phyloP scores from a whole-genome alignment of 2,888 invertebrate species.

The Thalpophila matura region DNA sequence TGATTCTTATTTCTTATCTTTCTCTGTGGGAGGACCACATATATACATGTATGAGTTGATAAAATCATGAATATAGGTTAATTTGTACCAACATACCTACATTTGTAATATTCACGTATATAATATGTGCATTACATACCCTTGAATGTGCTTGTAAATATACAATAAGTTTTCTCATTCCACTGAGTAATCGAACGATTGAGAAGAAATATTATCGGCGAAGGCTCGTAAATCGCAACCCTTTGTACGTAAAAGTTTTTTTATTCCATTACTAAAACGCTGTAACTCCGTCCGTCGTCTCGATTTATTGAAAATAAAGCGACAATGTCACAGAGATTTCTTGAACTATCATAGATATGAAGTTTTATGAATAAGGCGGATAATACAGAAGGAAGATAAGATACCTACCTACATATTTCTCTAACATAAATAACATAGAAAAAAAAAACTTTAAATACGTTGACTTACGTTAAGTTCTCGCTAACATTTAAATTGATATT shows the following conservation, averaged over 20 bases:
- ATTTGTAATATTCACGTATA: background rate
- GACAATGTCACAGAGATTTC: slow-evolving; percentile 45
- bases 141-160: slow-evolving; percentile 32
- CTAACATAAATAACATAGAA: too few relatives aligned
- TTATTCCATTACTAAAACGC: slow-evolving; percentile 43
- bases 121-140: background rate
- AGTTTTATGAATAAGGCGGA: slow-evolving; percentile 23
- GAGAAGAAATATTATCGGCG: slow-evolving; percentile 32
- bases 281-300: slow-evolving; percentile 34
- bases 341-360: slow-evolving; percentile 11
- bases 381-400: background rate
- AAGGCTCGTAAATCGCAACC: slow-evolving; percentile 44
- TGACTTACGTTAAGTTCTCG: too few relatives aligned
- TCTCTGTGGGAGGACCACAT: too few relatives aligned
- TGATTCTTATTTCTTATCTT: too few relatives aligned
- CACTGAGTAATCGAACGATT: slow-evolving; percentile 51
- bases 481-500: too few relatives aligned
- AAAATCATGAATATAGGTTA: background rate
- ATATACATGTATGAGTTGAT: background rate
- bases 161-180: slow-evolving; percentile 53
- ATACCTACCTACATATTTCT: too few relatives aligned
- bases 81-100: too few relatives aligned
- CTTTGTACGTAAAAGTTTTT: slow-evolving; percentile 49
- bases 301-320: slow-evolving; percentile 46
- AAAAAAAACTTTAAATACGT: too few relatives aligned